These are phyloP conservation scores for Caenorhabditis sp. DNA, from an alignment of 2,888 invertebrate genomes.

Conservation along the genomic window DNA sequence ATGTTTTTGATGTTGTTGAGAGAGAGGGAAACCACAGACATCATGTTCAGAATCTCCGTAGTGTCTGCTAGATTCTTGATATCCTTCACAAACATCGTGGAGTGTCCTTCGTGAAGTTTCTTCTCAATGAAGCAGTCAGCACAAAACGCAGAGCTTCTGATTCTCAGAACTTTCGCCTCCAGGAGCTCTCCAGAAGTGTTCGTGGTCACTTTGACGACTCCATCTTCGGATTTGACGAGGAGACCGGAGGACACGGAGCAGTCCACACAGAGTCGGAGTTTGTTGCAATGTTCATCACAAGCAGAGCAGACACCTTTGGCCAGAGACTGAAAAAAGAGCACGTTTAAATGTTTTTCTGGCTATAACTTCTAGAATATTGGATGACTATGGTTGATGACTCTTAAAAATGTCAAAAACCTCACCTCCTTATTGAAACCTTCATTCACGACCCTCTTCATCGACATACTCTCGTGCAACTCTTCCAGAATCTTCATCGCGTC, in stretches of 20 bases:
- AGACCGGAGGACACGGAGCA: background rate
- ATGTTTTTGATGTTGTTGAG: too few species aligned
- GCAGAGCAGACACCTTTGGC: background rate
- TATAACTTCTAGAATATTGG: too few species aligned
- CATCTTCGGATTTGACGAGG: background rate
- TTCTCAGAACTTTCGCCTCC: background rate
- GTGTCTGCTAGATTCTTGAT: background rate
- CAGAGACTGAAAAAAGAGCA: background rate
- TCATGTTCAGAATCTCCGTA: background rate
- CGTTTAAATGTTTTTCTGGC: too few species aligned
- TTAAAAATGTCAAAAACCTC: too few species aligned
- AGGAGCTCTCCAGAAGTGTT: background rate
- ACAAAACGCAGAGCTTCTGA: conserved; percentile 1
- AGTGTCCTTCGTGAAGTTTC: background rate
- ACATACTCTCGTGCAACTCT: background rate
- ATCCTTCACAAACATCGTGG: background rate
- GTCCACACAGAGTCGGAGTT: conserved; percentile 5
- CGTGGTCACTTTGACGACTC: background rate
- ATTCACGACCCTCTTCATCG: background rate
- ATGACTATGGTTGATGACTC: too few species aligned
- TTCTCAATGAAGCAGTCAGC: conserved; percentile 4
- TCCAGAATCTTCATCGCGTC: background rate
- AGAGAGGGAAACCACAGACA: too few species aligned
- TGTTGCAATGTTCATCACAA: background rate
- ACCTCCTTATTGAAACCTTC: too few species aligned